Conservation (phyloP, 2,888 invertebrate genomes). For the Prionchulus punctatus region DNA sequence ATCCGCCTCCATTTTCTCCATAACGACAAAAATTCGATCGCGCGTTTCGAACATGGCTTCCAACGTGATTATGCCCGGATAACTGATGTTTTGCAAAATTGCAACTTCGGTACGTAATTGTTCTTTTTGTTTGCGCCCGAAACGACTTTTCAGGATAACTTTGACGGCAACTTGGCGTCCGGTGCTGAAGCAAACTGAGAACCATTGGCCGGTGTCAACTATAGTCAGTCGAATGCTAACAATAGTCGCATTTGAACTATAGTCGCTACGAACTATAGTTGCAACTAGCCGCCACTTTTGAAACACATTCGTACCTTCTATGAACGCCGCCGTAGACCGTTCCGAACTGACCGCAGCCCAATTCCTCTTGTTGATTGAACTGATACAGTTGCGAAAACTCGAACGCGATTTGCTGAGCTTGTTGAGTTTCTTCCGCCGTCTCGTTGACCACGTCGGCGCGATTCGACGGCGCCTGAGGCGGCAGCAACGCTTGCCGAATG, state of each 20-base stretch:
- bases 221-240: neutral
- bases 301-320: constrained; percentile 12
- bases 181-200: constrained; percentile 7
- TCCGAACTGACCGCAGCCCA: constrained; percentile 97
- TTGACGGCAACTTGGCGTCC: constrained; percentile 30
- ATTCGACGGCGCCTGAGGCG: constrained; percentile 15
- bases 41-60: constrained; percentile 98
- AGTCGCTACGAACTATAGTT: neutral
- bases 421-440: constrained; percentile 12
- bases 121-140: constrained; percentile 25
- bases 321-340: constrained; percentile 76
- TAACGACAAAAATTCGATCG: constrained; percentile 92
- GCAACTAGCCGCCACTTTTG: neutral
- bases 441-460: neutral
- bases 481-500: constrained; percentile 18
- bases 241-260: neutral
- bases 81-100: constrained; percentile 29
- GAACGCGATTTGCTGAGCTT: constrained; percentile 23
- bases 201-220: neutral
- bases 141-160: constrained; percentile 29
- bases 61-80: constrained; percentile 56
- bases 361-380: constrained; percentile 68
- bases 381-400: constrained; percentile 29
- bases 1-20: constrained; percentile 96
- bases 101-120: constrained; percentile 26